Conservation (phyloP, 2,888 invertebrate genomes). For the Neoscelio sp. region DNA sequence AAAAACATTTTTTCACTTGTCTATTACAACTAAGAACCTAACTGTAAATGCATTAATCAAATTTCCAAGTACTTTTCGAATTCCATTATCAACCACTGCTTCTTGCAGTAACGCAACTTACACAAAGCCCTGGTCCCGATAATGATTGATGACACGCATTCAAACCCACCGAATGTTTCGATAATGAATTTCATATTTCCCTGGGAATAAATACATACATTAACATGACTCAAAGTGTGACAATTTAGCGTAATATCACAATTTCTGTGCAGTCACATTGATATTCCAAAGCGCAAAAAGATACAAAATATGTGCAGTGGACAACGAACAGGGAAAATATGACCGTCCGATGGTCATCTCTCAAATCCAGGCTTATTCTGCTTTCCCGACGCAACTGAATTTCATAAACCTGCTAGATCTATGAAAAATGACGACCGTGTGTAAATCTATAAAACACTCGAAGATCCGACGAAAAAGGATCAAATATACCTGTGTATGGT, state of each 20-base stretch:
- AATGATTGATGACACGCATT: slow-evolving; percentile 51
- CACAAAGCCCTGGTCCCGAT: slow-evolving; percentile 23
- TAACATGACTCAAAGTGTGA: background rate
- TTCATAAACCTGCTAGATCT: slow-evolving; percentile 57
- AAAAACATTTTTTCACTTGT: slow-evolving; percentile 10
- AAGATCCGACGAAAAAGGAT: slow-evolving; percentile 20
- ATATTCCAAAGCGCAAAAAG: slow-evolving; percentile 73
- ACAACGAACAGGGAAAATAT: slow-evolving; percentile 51
- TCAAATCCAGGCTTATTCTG: slow-evolving; percentile 64
- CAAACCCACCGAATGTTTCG: slow-evolving; percentile 20
- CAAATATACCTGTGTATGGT: slow-evolving; percentile 10
- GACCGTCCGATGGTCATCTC: slow-evolving; percentile 72
- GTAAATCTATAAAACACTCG: slow-evolving; percentile 44
- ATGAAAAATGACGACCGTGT: slow-evolving; percentile 52
- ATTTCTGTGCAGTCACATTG: slow-evolving; percentile 79
- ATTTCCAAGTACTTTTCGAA: slow-evolving; percentile 34
- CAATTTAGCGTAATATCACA: slow-evolving; percentile 81
- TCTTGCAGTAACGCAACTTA: background rate
- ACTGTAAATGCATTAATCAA: slow-evolving; percentile 40
- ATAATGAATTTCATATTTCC: slow-evolving; percentile 38
- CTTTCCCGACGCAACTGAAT: slow-evolving; percentile 48
- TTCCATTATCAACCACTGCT: slow-evolving; percentile 6
- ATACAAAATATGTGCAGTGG: slow-evolving; percentile 31
- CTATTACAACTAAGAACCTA: too few relatives aligned
- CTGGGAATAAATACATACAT: slow-evolving; percentile 35